A percentile compares a stretch with the other conserved stretches of the same genome.
These are phyloP conservation scores for Drosophila borealis DNA, from an alignment of 2,888 invertebrate genomes.

Conservation along the genomic window DNA sequence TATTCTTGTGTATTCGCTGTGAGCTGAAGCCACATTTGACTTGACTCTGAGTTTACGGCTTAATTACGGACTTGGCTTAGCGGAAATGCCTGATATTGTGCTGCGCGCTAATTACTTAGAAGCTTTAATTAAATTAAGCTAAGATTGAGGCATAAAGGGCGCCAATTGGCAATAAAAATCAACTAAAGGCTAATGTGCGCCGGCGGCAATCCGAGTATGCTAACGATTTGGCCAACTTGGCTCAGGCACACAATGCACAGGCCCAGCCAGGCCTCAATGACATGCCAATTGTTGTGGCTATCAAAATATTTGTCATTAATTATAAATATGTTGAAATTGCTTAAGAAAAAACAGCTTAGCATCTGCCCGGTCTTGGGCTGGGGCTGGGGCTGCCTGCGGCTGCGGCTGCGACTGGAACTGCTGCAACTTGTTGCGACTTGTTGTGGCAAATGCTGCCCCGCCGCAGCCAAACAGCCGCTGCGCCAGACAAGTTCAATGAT, in stretches of 20 bases:
- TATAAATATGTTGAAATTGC: conserved; percentile 76
- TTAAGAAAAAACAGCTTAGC: conserved; percentile 54
- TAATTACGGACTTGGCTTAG: conserved; percentile 67
- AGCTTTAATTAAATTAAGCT: conserved; percentile 53
- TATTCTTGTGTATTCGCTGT: not conserved
- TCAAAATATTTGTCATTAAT: conserved; percentile 78
- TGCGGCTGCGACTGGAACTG: conserved; percentile 30
- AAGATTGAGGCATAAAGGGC: conserved; percentile 52
- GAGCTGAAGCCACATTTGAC: conserved; percentile 11
- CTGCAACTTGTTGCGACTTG: conserved; percentile 61
- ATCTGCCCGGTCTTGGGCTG: conserved; percentile 48
- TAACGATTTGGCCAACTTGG: conserved; percentile 26
- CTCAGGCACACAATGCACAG: conserved; percentile 11
- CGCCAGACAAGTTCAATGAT: conserved; percentile 74
- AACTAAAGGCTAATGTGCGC: conserved; percentile 57
- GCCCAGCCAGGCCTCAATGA: conserved; percentile 53
- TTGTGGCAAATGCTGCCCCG: conserved; percentile 35
- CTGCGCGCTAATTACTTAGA: conserved; percentile 59
- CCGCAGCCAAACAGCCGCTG: conserved; percentile 8
- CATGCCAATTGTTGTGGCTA: conserved; percentile 76
- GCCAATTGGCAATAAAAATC: conserved; percentile 49
- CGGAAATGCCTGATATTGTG: conserved; percentile 63
- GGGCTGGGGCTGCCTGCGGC: conserved; percentile 20
- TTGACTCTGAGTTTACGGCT: conserved; percentile 50
- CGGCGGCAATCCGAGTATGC: conserved; percentile 25